Conservation (phyloP, 2,888 invertebrate genomes). For the Tenthredo livida region DNA sequence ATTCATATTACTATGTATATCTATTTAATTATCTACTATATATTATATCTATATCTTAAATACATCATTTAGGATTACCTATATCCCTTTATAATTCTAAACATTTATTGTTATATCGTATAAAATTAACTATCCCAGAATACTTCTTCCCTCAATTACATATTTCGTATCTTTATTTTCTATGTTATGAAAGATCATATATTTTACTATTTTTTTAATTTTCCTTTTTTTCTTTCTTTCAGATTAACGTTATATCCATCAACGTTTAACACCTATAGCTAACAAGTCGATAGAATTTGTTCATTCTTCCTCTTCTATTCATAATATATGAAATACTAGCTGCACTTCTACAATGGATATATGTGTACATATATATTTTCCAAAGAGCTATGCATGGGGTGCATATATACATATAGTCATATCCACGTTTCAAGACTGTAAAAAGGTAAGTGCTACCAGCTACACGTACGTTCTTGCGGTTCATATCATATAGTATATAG, state of each 20-base stretch:
- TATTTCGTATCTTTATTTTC: too few relatives aligned
- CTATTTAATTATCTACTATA: not conserved
- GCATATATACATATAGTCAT: not conserved
- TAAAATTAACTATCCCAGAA: not conserved
- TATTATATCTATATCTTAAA: not conserved
- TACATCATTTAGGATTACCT: not conserved
- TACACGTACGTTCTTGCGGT: not conserved
- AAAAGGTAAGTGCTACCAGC: constrained; percentile 1
- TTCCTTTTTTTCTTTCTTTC: not conserved
- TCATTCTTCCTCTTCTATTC: not conserved
- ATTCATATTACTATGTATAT: not conserved
- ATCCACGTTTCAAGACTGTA: not conserved
- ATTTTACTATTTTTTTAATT: not conserved
- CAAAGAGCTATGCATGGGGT: too few relatives aligned
- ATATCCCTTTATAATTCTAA: not conserved
- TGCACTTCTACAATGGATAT: not conserved
- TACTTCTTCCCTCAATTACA: not conserved
- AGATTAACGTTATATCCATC: too few relatives aligned
- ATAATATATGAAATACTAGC: not conserved
- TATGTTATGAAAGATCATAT: too few relatives aligned
- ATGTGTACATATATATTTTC: not conserved
- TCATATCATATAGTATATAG: not conserved
- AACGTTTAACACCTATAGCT: not conserved
- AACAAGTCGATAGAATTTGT: not conserved
- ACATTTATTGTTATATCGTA: not conserved